Conservation (phyloP, 1,140 invertebrate genomes). For the Pseudomyrmex dendroicus region DNA sequence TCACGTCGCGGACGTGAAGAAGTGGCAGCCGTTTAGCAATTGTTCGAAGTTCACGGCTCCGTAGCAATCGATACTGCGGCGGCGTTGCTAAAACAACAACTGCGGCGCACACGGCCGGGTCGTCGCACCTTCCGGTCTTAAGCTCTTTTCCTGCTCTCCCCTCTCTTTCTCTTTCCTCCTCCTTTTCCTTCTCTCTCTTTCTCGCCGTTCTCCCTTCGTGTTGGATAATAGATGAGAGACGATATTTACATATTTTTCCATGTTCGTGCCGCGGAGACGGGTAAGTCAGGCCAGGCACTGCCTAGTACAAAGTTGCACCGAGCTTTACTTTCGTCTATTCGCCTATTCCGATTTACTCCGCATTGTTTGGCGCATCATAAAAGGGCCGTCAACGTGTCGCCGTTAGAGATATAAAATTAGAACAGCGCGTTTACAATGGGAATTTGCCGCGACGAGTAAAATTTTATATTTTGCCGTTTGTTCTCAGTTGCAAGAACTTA, state of each 20-base stretch:
- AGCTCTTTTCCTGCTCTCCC: slow-evolving; percentile 45
- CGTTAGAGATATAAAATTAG: slow-evolving; percentile 28
- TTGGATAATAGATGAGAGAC: slow-evolving; percentile 77
- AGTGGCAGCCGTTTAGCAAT: slow-evolving; percentile 48
- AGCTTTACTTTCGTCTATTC: slow-evolving; percentile 36
- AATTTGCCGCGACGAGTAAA: slow-evolving; percentile 25
- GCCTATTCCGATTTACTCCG: slow-evolving; percentile 15
- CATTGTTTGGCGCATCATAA: slow-evolving; percentile 23
- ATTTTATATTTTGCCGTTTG: neutral
- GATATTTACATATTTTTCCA: slow-evolving; percentile 81
- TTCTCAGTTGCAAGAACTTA: neutral
- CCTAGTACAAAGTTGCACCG: slow-evolving; percentile 77
- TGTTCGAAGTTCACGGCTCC: slow-evolving; percentile 33
- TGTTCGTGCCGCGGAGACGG: slow-evolving; percentile 75
- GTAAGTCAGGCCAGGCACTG: slow-evolving; percentile 77
- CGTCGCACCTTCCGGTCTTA: slow-evolving; percentile 69
- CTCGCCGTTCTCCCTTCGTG: slow-evolving; percentile 64
- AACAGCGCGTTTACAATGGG: neutral
- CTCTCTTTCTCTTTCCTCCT: too few relatives aligned
- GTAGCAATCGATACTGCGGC: slow-evolving; percentile 58
- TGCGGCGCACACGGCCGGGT: slow-evolving; percentile 44
- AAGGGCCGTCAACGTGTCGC: slow-evolving; percentile 13
- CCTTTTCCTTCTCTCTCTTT: slow-evolving; percentile 19
- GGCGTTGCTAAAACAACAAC: slow-evolving; percentile 67
- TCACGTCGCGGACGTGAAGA: slow-evolving; percentile 43